Base-by-base conservation (phyloP, 2,113 vertebrate genomes). In the Paraplagusia blochii region DNA sequence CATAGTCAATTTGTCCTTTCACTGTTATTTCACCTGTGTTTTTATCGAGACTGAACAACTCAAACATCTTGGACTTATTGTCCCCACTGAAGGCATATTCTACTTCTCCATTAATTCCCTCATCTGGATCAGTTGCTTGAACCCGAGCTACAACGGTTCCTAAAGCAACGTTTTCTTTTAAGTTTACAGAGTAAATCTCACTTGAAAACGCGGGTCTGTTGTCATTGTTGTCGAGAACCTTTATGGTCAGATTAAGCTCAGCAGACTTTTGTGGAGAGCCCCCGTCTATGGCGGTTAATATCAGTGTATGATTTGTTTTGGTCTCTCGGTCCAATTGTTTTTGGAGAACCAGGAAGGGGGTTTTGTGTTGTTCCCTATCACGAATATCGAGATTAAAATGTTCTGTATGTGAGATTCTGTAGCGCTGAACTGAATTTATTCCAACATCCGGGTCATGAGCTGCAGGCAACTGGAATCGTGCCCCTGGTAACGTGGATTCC, bases 151-250 rank as follows among this genome's bases (percentile, higher is more conserved):
- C 11, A 14, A 16, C 18, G 1, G 71, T 60, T 0, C 67, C 67
- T 1, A 44, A 7, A 17, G 34, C 22, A 0, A 74, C 46, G 56
- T 89, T 89, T 81, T 90, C 88, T 6, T 15, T 19, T 18, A 89
- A 2, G 1, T 49, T 74, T 0, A 71, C 79, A 7, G 81, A 73
- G 68, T 89, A 88, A 88, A 0, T 69, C 13, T 2, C 89, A 85
- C 17, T 89, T 85, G 34, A 89, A 90, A 4, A 22, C 15, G 48
- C 0, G 89, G 89, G 0, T 71, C 67, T 60, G 1, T 90, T 90
- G n/a, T 90, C 89, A 43, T 90, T 90, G 1, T 39, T 71, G 64
- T 90, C 89, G 0, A 88, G 65, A 3, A 90, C 87, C 1, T 1
- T 61, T 0, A 90, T 43, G 14, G 82, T 87, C 3, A 90, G 46